phyloP scores from a whole-genome alignment of 2,113 vertebrate genomes.

The Phoenicopterus ruber region DNA sequence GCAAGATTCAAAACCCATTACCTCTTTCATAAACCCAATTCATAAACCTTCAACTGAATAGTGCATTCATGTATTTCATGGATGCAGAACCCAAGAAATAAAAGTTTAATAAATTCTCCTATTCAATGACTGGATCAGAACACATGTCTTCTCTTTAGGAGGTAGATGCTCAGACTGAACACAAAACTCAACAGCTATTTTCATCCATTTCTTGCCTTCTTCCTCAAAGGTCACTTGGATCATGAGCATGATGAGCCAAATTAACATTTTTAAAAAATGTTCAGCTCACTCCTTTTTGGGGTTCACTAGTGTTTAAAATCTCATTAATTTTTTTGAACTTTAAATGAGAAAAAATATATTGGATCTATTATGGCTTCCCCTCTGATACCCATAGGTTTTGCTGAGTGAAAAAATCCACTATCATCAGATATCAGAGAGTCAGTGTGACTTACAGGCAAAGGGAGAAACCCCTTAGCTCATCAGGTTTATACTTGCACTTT shows the following conservation, averaged over 20 bases:
- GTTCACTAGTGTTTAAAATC: neutral
- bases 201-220: neutral
- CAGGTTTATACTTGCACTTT: neutral
- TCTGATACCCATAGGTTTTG: neutral
- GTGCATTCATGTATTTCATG: neutral
- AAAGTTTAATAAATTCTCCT: neutral
- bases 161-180: neutral
- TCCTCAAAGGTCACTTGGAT: neutral
- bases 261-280: neutral
- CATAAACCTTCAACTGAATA: neutral
- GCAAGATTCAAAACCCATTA: neutral
- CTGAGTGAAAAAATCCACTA: neutral
- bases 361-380: neutral
- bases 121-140: neutral
- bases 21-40: neutral
- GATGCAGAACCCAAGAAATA: neutral
- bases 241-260: neutral
- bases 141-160: neutral
- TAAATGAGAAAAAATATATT: neutral
- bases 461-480: neutral
- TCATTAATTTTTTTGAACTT: neutral
- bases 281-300: neutral
- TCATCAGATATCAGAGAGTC: neutral
- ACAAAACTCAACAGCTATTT: neutral
- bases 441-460: neutral